Base-by-base conservation (phyloP, 1,140 invertebrate species). In the Coptotermes formosanus region DNA sequence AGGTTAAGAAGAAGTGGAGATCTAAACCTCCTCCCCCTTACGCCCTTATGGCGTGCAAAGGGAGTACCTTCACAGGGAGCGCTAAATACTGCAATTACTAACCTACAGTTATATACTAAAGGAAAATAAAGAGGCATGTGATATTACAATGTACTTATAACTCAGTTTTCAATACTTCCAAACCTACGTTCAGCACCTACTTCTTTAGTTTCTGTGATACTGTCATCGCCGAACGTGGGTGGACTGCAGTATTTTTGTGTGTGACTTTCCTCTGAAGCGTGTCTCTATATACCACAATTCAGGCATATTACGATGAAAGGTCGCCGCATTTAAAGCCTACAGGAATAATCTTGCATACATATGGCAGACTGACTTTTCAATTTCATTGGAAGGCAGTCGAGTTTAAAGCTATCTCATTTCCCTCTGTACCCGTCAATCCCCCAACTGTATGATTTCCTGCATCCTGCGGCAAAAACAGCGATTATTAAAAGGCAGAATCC, bases 401-500 rank as follows among this genome's bases (percentile, higher is more conserved):
- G 25, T 75, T 75, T 75, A 75, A 75, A 75, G 64, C 64, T 75
- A 75, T 75, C n/a, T 30, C 64, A 75, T 75, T 11, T 25, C 25
- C 25, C 64, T 16, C 25, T 25, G n/a, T 75, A 7, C 64, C 9
- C 6, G 64, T n/a, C 9, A n/a, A n/a, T 30, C 64, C 64, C 64
- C 64, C 64, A 75, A 30, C 64, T 75, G 64, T 75, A 75, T 75
- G 64, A 75, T 75, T 75, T 25, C 64, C 25, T 16, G 64, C 8
- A 75, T 75, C 64, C 64, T 14, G 64, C 25, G 64, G 64, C 64
- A 11, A 75, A 75, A 75, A 75, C 64, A 75, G 64, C n/a, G 64
- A 75, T 75, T 75, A 75, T 75, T 75, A 75, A 75, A 75, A 75
- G 64, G 64, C n/a, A 75, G 64, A 75, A 75, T 30, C 64, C 64